A percentile compares a stretch with the other conserved stretches of the same genome.
Evolutionary conservation across 2,113 vertebrate species (phyloP).

Genomic region (Ictidomys tridecemlineatus): DNA sequence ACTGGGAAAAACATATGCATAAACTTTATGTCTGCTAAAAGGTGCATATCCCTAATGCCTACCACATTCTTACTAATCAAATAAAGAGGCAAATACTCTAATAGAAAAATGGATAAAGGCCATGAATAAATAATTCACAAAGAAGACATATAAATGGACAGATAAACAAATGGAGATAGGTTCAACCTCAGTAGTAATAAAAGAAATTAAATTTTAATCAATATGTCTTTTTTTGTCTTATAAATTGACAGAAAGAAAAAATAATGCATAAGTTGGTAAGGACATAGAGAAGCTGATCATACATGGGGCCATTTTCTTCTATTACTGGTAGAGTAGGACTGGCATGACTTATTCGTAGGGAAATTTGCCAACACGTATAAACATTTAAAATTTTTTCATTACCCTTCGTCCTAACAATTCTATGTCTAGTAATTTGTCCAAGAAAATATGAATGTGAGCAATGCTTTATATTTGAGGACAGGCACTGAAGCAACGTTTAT

Average conservation of each 20-base stretch:
- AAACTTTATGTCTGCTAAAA: constrained; percentile 15
- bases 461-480: not conserved
- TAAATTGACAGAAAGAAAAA: not conserved
- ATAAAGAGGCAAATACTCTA: not conserved
- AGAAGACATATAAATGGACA: not conserved
- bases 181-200: not conserved
- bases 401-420: not conserved
- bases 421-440: not conserved
- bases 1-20: not conserved
- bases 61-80: not conserved
- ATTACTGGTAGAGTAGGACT: not conserved
- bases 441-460: not conserved
- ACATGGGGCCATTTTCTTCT: not conserved
- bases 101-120: not conserved
- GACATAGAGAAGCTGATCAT: not conserved
- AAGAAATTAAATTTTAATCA: not conserved
- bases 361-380: not conserved
- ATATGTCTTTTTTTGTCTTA: not conserved
- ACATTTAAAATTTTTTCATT: constrained; percentile 37
- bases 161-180: constrained; percentile 1
- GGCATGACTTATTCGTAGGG: not conserved
- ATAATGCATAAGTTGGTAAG: not conserved
- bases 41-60: not conserved
- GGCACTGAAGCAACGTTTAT: not conserved
- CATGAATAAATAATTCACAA: constrained; percentile 17